Base-by-base conservation (phyloP, 2,113 vertebrate genomes). In the Gobio gobio region DNA sequence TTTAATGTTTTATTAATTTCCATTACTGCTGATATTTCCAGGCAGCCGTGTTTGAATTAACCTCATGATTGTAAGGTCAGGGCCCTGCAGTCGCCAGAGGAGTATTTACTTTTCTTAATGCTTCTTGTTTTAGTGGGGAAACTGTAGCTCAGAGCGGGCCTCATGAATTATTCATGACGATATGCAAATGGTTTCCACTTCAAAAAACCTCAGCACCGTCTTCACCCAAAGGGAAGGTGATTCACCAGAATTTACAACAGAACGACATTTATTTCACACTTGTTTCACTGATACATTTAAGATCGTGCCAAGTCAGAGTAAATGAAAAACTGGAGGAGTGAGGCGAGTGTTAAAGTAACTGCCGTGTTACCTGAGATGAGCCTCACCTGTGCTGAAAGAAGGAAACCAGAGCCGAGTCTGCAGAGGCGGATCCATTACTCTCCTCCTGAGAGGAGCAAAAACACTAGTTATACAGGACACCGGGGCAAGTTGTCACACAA, bases 331-430 rank as follows among this genome's bases (percentile, higher is more conserved):
- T 29, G 18, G 7, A 56, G 8, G 3, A 3, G 78, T 13, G 61
- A 3, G 24, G 5, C 16, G 9, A 33, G 74, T 49, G 63, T 16
- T 29, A 20, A 51, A 66, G 61, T 20, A 72, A 68, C 58, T 12
- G 24, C 51, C 64, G 20, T 77, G 87, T 77, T 49, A 88, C 82
- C 36, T 63, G 84, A 88, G 64, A 26, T 5, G 40, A 72, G 33
- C 70, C 61, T 84, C 78, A 81, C 77, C 66, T 86, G 75, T n/a
- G 47, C 76, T 83, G 51, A 86, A 86, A 77, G 75, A 83, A 86
- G 3, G 85, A 16, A 86, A 86, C 85, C 61, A 64, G 78, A 86
- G 26, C 49, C 59, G 47, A 29, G 61, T 79, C 20, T 43, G 26
- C 58, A 79, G 80, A n/a, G 70, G 70, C 13, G 72, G 82, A 86